phyloP scores from a whole-genome alignment of 2,113 vertebrate species.

The Connochaetes taurinus region DNA sequence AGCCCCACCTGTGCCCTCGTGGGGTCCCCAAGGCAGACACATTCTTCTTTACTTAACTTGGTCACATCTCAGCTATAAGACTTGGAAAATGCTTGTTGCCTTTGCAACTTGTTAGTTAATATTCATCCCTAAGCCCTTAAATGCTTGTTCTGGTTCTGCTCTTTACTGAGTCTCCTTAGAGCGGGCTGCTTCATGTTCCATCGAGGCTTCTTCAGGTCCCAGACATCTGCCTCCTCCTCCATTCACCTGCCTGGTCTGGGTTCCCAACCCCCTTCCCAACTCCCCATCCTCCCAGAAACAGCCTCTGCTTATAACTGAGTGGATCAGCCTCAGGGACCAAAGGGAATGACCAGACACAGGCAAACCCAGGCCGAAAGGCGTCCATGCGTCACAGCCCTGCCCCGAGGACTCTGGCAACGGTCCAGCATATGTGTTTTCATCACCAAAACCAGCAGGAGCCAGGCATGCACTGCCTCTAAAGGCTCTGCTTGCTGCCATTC shows the following conservation, averaged over 20 bases:
- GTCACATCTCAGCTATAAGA: background rate
- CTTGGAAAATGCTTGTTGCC: background rate
- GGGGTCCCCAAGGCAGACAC: background rate
- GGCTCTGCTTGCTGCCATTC: background rate
- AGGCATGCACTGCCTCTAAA: too few relatives aligned
- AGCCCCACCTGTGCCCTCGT: background rate
- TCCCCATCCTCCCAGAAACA: background rate
- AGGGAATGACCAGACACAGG: background rate
- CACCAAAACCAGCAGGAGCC: background rate
- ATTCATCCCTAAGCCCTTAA: background rate
- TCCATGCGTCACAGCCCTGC: accelerated
- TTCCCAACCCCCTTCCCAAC: background rate
- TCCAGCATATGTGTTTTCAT: background rate
- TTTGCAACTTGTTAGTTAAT: background rate
- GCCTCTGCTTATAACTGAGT: background rate
- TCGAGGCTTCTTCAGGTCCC: background rate
- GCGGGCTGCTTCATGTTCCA: background rate
- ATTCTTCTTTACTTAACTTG: background rate
- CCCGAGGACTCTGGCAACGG: background rate
- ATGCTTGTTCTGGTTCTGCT: background rate
- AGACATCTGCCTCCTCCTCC: background rate
- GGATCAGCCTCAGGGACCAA: background rate
- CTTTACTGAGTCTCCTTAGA: background rate
- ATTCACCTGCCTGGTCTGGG: accelerated
- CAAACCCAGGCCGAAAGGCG: background rate